Conservation (phyloP, 2,888 invertebrate species). For the Lepidonotus clava region DNA sequence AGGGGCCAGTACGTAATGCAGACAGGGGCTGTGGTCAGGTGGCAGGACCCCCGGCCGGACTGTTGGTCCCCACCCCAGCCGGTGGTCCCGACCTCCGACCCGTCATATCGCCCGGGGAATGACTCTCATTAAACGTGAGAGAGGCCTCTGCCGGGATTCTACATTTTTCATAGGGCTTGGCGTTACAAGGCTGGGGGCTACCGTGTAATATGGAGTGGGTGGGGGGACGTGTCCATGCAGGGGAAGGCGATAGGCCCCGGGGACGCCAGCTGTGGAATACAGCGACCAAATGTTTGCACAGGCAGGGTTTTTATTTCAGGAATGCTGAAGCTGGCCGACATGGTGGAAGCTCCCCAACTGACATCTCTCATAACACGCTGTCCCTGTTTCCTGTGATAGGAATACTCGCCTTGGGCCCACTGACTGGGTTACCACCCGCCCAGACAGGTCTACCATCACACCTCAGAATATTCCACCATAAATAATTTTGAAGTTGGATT, state of each 20-base stretch:
- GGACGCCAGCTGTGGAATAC: neutral
- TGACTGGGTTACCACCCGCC: neutral
- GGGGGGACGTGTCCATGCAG: neutral
- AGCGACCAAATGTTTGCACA: neutral
- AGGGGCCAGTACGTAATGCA: too few relatives aligned
- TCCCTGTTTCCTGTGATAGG: neutral
- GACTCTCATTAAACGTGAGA: neutral
- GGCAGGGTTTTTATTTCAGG: neutral
- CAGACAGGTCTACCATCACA: neutral
- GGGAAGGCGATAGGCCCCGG: neutral
- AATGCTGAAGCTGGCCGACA: neutral
- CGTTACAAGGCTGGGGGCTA: neutral
- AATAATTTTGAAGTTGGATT: neutral
- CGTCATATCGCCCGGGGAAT: neutral
- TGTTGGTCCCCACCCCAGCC: neutral
- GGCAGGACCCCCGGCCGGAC: neutral
- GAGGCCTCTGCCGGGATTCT: neutral
- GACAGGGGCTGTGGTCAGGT: neutral
- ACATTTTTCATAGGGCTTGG: neutral
- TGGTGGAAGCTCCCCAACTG: neutral
- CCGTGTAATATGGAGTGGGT: constrained; percentile 8
- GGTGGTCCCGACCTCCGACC: neutral
- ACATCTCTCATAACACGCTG: neutral
- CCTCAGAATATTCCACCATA: neutral
- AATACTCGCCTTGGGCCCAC: neutral